Evolutionary conservation across 2,888 invertebrate species (phyloP), one percentile per base, ranked within the genome.

Genomic region (Parthenolecanium corni): DNA sequence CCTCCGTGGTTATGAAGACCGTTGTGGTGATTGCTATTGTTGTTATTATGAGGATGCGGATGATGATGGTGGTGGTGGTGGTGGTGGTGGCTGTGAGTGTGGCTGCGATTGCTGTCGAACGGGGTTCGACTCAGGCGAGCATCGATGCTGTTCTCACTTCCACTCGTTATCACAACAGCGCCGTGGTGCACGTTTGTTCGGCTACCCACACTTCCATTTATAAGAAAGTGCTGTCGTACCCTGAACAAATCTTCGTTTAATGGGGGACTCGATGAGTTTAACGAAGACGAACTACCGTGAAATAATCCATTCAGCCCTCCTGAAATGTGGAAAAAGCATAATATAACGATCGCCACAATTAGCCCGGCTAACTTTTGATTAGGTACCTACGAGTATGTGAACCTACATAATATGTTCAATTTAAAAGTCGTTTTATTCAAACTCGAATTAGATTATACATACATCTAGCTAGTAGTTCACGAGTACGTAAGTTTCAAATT

Each of bases 181-280:
- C 49, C 49, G 49, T 49, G 49, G 18, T 18, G 11, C 18, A 12
- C 18, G 21, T 49, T 49, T 23, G 49, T 11, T 11, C 11, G 49
- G 11, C 21, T 23, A 9, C 54, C 54, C 36, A 61, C 49, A 31
- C 36, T 63, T 2, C 63, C 63, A 18, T 63, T 63, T 5, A 63
- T 46, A 73, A 80, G 78, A 67, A 81, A 75, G 70, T 78, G 80
- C 68, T 76, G 77, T 69, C 81, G 75, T 69, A 81, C 73, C 67
- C 81, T 74, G 71, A 81, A 79, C 68, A 82, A 75, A 69, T 81
- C 81, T 70, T 83, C 81, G 42, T 76, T 74, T 14, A 73, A 76
- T 73, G 79, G 70, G n/a, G 61, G 61, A 38, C 40, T 61, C 14
- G 47, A 49, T n/a, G 61, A 61, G 18, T 51, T 25, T n/a, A 51